phyloP scores from a whole-genome alignment of 2,797 vertebrate genomes.

The Mus caroli region DNA sequence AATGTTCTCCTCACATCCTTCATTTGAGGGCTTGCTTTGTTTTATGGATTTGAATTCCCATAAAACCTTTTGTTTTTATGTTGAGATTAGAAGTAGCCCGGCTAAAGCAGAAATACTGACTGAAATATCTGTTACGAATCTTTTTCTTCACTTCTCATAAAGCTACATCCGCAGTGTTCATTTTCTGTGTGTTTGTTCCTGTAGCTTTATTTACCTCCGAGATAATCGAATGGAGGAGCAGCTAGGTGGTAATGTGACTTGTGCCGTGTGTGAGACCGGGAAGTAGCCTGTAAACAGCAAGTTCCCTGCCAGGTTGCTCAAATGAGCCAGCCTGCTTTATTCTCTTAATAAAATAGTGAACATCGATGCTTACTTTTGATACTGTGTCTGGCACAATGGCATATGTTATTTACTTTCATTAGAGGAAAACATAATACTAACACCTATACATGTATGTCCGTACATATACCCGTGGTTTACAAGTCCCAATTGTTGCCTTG shows the following conservation, averaged over 20 bases:
- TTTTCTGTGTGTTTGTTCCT: conserved; percentile 29
- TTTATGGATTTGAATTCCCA: conserved; percentile 39
- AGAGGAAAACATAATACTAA: conserved; percentile 36
- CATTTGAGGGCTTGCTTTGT: conserved; percentile 50
- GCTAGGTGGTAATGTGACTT: conserved; percentile 2
- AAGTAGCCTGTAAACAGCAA: conserved; percentile 20
- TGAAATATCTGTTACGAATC: conserved; percentile 45
- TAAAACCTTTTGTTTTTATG: conserved; percentile 64
- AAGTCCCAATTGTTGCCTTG: background rate
- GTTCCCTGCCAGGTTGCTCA: conserved; percentile 24
- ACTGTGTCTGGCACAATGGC: background rate
- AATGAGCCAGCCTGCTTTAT: conserved; percentile 60
- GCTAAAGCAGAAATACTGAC: conserved; percentile 26
- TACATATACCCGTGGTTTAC: background rate
- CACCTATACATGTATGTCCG: background rate
- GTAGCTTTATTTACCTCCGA: conserved; percentile 38
- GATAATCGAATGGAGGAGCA: conserved; percentile 51
- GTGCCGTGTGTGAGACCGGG: background rate
- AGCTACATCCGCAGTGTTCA: conserved; percentile 24
- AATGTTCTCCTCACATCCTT: conserved; percentile 61
- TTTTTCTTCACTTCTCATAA: conserved; percentile 55
- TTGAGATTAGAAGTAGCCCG: conserved; percentile 47
- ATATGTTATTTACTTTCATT: conserved; percentile 57
- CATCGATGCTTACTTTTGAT: conserved; percentile 55
- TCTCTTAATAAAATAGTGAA: conserved; percentile 65